phyloP scores from a whole-genome alignment of 2,113 vertebrate genomes.

The Cricetomys ansorgei region DNA sequence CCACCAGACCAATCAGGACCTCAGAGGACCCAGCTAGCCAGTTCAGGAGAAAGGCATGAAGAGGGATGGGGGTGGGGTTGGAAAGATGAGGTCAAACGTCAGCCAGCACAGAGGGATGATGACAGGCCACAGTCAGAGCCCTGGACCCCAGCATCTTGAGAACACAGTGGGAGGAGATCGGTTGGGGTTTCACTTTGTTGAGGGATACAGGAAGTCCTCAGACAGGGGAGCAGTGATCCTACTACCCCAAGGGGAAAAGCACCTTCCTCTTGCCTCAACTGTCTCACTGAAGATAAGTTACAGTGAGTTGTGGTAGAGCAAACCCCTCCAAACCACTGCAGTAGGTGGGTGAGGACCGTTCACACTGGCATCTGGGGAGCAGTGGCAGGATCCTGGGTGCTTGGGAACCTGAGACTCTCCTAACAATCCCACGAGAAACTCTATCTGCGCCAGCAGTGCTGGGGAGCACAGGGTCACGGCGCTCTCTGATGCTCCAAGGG shows the following conservation, averaged over 20 bases:
- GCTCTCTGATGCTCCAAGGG: neutral
- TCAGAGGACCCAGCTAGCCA: neutral
- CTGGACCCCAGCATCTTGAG: neutral
- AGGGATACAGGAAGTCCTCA: neutral
- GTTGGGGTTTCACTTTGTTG: too few relatives aligned
- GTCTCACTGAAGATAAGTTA: neutral
- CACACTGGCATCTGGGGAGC: neutral
- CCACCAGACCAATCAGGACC: neutral
- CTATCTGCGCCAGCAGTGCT: neutral
- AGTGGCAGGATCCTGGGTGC: neutral
- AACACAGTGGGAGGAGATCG: neutral
- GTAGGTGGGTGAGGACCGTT: neutral
- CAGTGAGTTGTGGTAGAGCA: rapidly evolving
- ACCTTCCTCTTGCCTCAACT: neutral
- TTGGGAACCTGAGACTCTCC: neutral
- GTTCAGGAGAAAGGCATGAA: neutral
- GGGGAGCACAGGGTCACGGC: neutral
- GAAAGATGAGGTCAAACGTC: rapidly evolving
- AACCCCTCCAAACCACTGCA: neutral
- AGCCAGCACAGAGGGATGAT: neutral
- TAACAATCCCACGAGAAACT: neutral
- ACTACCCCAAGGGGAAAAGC: too few relatives aligned
- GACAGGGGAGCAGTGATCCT: neutral
- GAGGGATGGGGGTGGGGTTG: rapidly evolving
- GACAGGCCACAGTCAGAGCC: too few relatives aligned